These are phyloP conservation scores for Capreolus pygargus DNA, from an alignment of 2,113 vertebrate genomes.

Conservation along the genomic window DNA sequence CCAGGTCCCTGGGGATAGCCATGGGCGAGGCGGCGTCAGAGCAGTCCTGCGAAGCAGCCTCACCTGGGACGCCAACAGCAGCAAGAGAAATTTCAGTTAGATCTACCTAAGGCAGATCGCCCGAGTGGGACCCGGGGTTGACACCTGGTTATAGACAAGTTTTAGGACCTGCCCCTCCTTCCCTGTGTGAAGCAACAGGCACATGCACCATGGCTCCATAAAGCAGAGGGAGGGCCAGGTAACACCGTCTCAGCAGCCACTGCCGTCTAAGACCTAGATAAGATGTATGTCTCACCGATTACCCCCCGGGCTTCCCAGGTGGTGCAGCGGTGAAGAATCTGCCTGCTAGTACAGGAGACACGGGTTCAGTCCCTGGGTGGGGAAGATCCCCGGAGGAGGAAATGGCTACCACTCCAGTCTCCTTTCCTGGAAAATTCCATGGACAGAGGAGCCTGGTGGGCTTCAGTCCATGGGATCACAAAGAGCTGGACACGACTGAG, in stretches of 20 bases:
- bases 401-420: neutral
- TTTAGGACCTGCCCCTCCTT: too few species aligned
- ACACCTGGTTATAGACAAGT: accelerated
- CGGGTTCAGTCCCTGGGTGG: neutral
- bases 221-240: neutral
- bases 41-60: neutral
- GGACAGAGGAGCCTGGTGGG: neutral
- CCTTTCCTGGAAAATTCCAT: neutral
- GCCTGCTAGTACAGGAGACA: neutral
- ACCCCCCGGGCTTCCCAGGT: neutral
- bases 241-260: accelerated
- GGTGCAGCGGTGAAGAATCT: accelerated
- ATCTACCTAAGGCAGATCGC: accelerated
- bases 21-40: accelerated
- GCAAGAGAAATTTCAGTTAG: neutral
- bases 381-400: neutral
- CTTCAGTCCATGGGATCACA: neutral
- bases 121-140: accelerated
- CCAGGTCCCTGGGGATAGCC: too few species aligned
- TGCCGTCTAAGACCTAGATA: accelerated
- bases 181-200: neutral
- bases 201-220: accelerated
- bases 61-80: neutral
- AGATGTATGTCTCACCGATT: accelerated
- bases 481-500: neutral